These are phyloP conservation scores for Myiozetetes cayanensis DNA, from an alignment of 2,113 vertebrate genomes.

Conservation along the genomic window DNA sequence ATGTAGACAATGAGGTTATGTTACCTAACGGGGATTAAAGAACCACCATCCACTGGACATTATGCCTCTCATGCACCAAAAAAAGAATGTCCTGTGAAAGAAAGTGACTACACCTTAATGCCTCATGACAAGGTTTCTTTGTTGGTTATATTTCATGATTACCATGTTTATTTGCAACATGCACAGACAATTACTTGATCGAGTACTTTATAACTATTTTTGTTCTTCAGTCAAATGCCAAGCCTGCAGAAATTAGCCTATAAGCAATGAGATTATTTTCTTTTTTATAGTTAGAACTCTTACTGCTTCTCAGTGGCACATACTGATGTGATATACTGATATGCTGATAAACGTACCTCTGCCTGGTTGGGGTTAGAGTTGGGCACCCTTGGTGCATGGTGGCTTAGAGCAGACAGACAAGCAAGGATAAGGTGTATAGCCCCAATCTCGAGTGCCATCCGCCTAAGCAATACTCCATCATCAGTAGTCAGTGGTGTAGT, in stretches of 20 bases:
- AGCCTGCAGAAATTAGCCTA: not conserved
- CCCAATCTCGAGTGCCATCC: slow-evolving; percentile 97
- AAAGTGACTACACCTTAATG: not conserved
- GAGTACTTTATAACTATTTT: not conserved
- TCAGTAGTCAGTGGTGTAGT: slow-evolving; percentile 92
- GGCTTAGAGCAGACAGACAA: slow-evolving; percentile 96
- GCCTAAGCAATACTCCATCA: slow-evolving; percentile 90
- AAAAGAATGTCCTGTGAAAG: not conserved
- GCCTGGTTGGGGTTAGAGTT: slow-evolving; percentile 82
- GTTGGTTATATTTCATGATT: not conserved
- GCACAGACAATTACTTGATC: not conserved
- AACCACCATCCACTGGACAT: not conserved
- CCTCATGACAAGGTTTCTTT: not conserved
- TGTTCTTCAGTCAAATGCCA: not conserved
- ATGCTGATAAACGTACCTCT: slow-evolving; percentile 78
- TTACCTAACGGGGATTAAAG: not conserved
- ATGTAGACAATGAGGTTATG: not conserved
- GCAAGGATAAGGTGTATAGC: slow-evolving; percentile 96
- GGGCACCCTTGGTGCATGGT: slow-evolving; percentile 93
- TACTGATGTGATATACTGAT: too few species aligned
- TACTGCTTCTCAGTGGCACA: not conserved
- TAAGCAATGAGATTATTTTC: not conserved
- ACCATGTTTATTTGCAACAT: not conserved
- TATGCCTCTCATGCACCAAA: not conserved
- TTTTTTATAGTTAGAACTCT: not conserved